Percentiles rank a stretch among this genome's conserved stretches.
These are phyloP conservation scores for Cerastis leucographa DNA, from an alignment of 2,888 invertebrate species.

Conservation along the genomic window DNA sequence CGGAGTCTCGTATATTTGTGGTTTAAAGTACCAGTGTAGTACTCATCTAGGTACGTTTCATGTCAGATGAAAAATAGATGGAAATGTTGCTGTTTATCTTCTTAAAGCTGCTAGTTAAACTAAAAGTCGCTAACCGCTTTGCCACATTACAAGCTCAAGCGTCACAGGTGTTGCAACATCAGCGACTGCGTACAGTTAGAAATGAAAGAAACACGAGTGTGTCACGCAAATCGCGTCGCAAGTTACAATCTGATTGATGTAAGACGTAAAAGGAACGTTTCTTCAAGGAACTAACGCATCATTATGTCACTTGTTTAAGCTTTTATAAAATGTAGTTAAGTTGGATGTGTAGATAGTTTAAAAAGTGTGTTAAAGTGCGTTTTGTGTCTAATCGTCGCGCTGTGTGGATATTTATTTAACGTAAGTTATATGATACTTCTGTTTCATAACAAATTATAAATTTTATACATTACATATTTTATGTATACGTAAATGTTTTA, in stretches of 20 bases:
- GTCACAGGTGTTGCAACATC: neutral
- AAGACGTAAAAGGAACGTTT: too few relatives aligned
- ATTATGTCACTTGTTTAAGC: too few relatives aligned
- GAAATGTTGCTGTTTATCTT: neutral
- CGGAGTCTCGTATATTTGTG: constrained; percentile 34
- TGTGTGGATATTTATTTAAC: too few relatives aligned
- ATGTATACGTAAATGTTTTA: too few relatives aligned
- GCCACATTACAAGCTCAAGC: neutral
- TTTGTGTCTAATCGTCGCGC: too few relatives aligned
- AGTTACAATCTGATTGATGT: neutral
- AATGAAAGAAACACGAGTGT: neutral
- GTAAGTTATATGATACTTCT: too few relatives aligned
- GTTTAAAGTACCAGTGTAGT: neutral
- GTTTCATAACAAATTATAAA: too few relatives aligned
- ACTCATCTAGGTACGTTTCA: neutral
- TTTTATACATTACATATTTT: too few relatives aligned
- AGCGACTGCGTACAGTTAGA: neutral
- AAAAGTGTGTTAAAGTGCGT: too few relatives aligned
- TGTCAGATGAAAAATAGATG: neutral
- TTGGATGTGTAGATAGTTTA: too few relatives aligned
- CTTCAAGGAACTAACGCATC: too few relatives aligned
- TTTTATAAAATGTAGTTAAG: too few relatives aligned
- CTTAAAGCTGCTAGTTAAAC: neutral
- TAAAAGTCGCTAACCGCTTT: neutral
- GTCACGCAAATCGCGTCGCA: neutral